Conservation (phyloP, 2,888 invertebrate species). For the Xylota sylvarum region DNA sequence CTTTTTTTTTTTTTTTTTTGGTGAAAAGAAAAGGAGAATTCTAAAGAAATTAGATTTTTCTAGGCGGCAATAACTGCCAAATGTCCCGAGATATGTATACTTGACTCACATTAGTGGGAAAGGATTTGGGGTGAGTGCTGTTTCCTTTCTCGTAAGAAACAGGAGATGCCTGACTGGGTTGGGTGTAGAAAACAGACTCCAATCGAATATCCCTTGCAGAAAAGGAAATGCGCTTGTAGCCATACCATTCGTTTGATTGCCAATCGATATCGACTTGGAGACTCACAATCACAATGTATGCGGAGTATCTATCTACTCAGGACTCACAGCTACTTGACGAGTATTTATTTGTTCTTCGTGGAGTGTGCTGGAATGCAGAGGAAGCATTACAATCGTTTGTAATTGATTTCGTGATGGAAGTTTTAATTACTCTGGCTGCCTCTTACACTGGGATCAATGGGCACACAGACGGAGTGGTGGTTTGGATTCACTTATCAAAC, state of each 20-base stretch:
- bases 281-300: slow-evolving; percentile 31
- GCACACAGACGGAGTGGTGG: not conserved
- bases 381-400: slow-evolving; percentile 72
- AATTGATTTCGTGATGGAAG: slow-evolving; percentile 77
- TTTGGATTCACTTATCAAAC: slow-evolving; percentile 49
- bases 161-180: slow-evolving; percentile 16
- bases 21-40: slow-evolving; percentile 5
- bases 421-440: slow-evolving; percentile 73
- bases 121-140: slow-evolving; percentile 60
- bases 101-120: slow-evolving; percentile 48
- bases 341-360: slow-evolving; percentile 71
- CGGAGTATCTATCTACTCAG: slow-evolving; percentile 28
- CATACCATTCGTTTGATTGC: slow-evolving; percentile 62
- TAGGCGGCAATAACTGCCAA: slow-evolving; percentile 72
- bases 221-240: slow-evolving; percentile 48
- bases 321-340: slow-evolving; percentile 65
- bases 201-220: slow-evolving; percentile 52
- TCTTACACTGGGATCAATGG: slow-evolving; percentile 31
- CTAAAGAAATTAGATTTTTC: slow-evolving; percentile 63
- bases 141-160: slow-evolving; percentile 8
- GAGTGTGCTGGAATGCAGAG: slow-evolving; percentile 44
- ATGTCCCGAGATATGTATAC: slow-evolving; percentile 53
- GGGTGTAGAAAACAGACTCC: slow-evolving; percentile 44
- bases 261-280: slow-evolving; percentile 73
- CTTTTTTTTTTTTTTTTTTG: not conserved